Conservation (phyloP, 1,140 invertebrate species). For the Sarcophaga peregrina region DNA sequence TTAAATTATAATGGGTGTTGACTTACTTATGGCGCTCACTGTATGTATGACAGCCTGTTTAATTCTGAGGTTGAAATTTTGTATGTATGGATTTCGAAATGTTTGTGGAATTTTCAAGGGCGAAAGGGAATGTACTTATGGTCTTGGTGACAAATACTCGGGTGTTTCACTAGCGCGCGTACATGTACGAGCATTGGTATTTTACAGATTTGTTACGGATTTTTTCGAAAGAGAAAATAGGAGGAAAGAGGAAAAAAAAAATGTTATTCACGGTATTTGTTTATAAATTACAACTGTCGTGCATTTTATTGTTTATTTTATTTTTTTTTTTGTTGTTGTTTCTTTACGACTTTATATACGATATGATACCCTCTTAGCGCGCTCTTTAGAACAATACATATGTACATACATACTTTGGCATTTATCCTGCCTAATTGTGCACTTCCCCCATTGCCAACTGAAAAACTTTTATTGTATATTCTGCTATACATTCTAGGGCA, state of each 20-base stretch:
- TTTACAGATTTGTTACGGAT: conserved; percentile 34
- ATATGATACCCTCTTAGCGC: background rate
- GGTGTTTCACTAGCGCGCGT: background rate
- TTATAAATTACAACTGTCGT: conserved; percentile 19
- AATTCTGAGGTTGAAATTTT: background rate
- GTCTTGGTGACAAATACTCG: background rate
- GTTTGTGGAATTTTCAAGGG: background rate
- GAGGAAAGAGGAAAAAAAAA: background rate
- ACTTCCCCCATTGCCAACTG: background rate
- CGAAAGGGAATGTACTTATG: background rate
- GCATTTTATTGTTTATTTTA: conserved; percentile 11
- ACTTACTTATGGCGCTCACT: background rate
- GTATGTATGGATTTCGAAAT: background rate
- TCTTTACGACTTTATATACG: background rate
- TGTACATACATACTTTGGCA: background rate
- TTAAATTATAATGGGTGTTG: background rate
- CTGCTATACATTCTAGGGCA: background rate
- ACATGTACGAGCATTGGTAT: background rate
- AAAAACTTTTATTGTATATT: background rate
- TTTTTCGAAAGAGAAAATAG: background rate
- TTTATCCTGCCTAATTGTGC: conserved; percentile 39
- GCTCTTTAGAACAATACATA: background rate
- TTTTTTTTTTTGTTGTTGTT: background rate
- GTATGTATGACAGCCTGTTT: background rate
- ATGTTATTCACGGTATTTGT: conserved; percentile 22